phyloP scores from a whole-genome alignment of 37 sponge, comb jelly and placozoan genomes.

The Chondrosia reniformis region DNA sequence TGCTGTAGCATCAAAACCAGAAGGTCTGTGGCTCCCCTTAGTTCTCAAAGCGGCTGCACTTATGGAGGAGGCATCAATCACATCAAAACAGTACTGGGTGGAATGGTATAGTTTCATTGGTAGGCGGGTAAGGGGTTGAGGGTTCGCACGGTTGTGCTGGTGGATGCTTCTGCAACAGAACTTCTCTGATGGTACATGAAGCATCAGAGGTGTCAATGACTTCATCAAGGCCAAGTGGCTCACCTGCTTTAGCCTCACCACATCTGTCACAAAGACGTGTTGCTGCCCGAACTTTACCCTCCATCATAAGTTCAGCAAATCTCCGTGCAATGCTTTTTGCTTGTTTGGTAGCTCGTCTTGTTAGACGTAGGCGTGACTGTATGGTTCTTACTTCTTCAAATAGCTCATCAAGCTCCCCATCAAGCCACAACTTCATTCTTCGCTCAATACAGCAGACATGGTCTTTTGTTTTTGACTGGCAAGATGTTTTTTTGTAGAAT shows the following conservation, averaged over 20 bases:
- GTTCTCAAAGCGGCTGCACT: not conserved
- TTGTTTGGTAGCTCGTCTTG: not conserved
- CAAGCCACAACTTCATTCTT: not conserved
- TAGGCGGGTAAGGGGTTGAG: not conserved
- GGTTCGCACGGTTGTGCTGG: conserved; percentile 13
- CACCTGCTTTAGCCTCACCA: not conserved
- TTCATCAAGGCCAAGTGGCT: not conserved
- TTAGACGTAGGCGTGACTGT: not conserved
- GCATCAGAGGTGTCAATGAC: not conserved
- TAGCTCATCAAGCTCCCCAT: not conserved
- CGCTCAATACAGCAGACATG: conserved; percentile 9
- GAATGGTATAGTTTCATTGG: not conserved
- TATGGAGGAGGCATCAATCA: not conserved
- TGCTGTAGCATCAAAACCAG: conserved; percentile 17
- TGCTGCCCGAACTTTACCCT: not conserved
- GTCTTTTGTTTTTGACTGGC: conserved; percentile 9
- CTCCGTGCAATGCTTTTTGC: not conserved
- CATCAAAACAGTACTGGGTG: conserved; percentile 2
- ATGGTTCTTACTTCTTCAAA: conserved; percentile 14
- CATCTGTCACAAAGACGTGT: not conserved
- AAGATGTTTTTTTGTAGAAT: conserved; percentile 7
- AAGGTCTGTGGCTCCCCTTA: conserved; percentile 13
- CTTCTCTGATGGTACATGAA: not conserved
- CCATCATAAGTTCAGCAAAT: conserved; percentile 5
- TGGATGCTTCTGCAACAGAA: not conserved